Conservation (phyloP, 92 coral and sea anemone species). For the Pocillopora grandis region DNA sequence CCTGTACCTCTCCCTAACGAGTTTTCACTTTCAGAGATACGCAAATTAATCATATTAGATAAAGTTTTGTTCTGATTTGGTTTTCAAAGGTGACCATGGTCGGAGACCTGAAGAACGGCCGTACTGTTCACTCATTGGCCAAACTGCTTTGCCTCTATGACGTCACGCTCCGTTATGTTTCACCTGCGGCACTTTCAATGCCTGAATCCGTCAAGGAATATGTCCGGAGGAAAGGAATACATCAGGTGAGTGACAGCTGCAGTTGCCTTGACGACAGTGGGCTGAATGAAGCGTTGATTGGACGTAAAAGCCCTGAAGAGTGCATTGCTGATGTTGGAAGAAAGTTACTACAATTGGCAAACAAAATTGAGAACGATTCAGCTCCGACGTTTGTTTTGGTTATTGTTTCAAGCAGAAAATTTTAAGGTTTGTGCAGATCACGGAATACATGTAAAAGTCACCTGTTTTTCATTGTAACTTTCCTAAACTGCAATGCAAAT, state of each 20-base stretch:
- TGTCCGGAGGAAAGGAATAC: slow-evolving; percentile 76
- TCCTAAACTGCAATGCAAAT: too few species aligned
- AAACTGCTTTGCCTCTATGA: slow-evolving; percentile 89
- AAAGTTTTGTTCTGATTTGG: background rate
- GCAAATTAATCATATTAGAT: background rate
- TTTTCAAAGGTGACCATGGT: slow-evolving; percentile 85
- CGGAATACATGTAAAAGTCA: too few species aligned
- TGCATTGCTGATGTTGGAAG: too few species aligned
- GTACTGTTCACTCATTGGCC: slow-evolving; percentile 96
- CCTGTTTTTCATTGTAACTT: too few species aligned
- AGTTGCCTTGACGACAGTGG: background rate
- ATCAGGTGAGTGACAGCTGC: slow-evolving; percentile 62
- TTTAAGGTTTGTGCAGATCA: too few species aligned
- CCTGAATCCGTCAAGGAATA: slow-evolving; percentile 86
- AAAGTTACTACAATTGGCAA: too few species aligned
- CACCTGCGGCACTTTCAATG: slow-evolving; percentile 87
- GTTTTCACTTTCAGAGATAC: background rate
- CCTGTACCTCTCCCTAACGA: background rate
- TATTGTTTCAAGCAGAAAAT: too few species aligned
- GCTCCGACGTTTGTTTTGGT: too few species aligned
- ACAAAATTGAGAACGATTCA: too few species aligned
- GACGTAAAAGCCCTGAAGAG: too few species aligned
- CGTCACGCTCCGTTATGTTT: slow-evolving; percentile 87
- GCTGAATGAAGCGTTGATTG: too few species aligned
- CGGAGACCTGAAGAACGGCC: slow-evolving; percentile 96